Evolutionary conservation across 2,888 invertebrate genomes (phyloP), one percentile per base, ranked within the genome.

Genomic region (Steromphala cineraria): DNA sequence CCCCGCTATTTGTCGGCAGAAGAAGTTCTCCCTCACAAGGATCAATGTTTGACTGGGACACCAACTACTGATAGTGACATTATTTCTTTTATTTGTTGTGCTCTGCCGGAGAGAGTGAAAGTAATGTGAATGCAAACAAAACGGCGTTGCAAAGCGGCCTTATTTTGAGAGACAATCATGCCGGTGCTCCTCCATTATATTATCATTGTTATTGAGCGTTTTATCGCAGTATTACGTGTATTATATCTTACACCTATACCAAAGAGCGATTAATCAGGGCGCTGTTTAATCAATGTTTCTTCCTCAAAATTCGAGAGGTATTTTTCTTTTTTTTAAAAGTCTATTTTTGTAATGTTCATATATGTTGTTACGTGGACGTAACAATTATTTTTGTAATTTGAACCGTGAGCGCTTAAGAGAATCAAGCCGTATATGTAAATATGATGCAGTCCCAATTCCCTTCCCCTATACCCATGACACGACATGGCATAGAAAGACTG

Each of bases 1-100:
- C 86, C 19, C 87, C 87, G 0, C 71, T 86, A 56, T 87, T 87
- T 80, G 82, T 87, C 24, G 87, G 87, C 7, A 84, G 85, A 67
- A 75, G 87, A n/a, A 76, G 75, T 55, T 52, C 56, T 5, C 56
- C 78, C 5, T 15, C 52, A 15, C 28, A 62, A 31, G 76, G 62
- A 53, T 19, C 56, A 10, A 21, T 28, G 15, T 46, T 19, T 31
- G 67, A 80, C 53, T 15, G n/a, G 8, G 24, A 19, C 31, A 28
- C 75, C 19, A 21, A 67, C 4, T 55, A 17, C 21, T 62, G 62
- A 62, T 62, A 62, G 62, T 62, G 62, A 28, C 28, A 28, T 28
- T 62, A 24, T 62, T 13, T 28, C 13, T 28, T 62, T 62, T 62
- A 24, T 28, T 24, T 62, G 62, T 28, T 15, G 62, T 28, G 62